Percentiles rank a stretch among this genome's conserved stretches.
These are phyloP conservation scores for Chromis chromis DNA, from an alignment of 2,797 vertebrate species.

Conservation along the genomic window DNA sequence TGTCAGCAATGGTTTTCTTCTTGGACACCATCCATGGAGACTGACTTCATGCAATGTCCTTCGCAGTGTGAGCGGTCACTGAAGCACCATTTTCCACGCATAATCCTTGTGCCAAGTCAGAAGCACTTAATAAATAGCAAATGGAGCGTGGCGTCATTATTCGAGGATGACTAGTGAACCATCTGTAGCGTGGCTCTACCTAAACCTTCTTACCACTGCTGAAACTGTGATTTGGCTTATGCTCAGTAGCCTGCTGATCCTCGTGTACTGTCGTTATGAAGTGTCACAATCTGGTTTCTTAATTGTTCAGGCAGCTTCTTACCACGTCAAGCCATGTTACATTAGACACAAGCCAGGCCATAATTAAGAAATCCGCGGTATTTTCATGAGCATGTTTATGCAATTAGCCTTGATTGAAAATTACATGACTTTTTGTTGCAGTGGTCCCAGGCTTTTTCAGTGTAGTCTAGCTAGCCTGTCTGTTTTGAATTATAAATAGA, in stretches of 20 bases:
- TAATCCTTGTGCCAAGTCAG: slow-evolving; percentile 2
- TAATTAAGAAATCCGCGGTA: slow-evolving; percentile 8
- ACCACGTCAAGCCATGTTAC: neutral
- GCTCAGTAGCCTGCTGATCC: slow-evolving; percentile 11
- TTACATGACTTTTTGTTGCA: neutral
- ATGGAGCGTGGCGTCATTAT: slow-evolving; percentile 7
- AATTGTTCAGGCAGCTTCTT: slow-evolving; percentile 8
- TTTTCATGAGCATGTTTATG: neutral
- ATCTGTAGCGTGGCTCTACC: slow-evolving; percentile 1
- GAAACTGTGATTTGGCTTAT: neutral
- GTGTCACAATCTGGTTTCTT: neutral
- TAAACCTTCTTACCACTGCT: slow-evolving; percentile 1
- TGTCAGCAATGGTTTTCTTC: slow-evolving; percentile 1
- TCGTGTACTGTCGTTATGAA: neutral
- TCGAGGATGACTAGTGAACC: slow-evolving; percentile 5
- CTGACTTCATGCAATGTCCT: neutral
- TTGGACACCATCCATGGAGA: neutral
- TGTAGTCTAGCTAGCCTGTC: neutral
- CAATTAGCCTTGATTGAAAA: slow-evolving; percentile 8
- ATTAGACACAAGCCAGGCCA: slow-evolving; percentile 4
- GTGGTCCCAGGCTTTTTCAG: neutral
- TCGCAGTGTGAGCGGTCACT: neutral
- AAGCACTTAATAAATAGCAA: slow-evolving; percentile 9
- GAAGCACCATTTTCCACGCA: neutral
- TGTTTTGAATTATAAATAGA: neutral